Evolutionary conservation across 2,888 invertebrate species (phyloP).

Genomic region (Leptopterna dolabrata): DNA sequence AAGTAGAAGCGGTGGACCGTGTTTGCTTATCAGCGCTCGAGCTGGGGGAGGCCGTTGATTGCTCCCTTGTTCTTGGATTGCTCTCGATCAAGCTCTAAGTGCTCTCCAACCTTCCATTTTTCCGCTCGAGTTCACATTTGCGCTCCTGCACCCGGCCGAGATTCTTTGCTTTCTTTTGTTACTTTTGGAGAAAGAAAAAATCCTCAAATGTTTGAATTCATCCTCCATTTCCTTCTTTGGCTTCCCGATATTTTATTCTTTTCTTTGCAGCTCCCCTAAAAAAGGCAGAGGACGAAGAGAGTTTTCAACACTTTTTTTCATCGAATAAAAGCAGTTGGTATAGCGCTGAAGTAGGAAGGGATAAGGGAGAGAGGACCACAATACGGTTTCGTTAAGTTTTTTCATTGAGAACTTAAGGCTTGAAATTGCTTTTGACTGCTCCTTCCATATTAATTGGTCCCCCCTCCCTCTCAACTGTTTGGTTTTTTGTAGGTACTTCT

Average conservation of each 20-base stretch:
- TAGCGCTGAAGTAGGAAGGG: too few species aligned
- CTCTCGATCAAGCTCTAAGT: conserved; percentile 46
- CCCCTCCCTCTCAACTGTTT: too few species aligned
- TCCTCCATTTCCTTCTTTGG: conserved; percentile 17
- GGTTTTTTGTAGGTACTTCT: too few species aligned
- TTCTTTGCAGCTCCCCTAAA: background rate
- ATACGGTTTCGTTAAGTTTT: background rate
- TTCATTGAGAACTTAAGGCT: background rate
- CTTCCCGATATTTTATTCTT: conserved; percentile 14
- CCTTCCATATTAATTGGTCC: background rate
- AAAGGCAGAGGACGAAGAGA: background rate
- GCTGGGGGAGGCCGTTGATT: conserved; percentile 35
- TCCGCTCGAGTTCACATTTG: conserved; percentile 41
- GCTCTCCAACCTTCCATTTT: conserved; percentile 35
- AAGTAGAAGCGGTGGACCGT: background rate
- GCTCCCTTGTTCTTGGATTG: conserved; percentile 51
- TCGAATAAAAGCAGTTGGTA: background rate
- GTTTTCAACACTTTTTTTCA: background rate
- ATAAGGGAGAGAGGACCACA: background rate
- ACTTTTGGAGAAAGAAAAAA: conserved; percentile 3
- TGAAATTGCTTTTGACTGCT: background rate
- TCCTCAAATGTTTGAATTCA: background rate
- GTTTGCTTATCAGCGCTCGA: conserved; percentile 41
- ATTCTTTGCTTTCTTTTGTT: background rate
- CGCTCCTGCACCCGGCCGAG: background rate